Conservation (phyloP, 2,113 vertebrate species). For the Anarhynchus alexandrinus region DNA sequence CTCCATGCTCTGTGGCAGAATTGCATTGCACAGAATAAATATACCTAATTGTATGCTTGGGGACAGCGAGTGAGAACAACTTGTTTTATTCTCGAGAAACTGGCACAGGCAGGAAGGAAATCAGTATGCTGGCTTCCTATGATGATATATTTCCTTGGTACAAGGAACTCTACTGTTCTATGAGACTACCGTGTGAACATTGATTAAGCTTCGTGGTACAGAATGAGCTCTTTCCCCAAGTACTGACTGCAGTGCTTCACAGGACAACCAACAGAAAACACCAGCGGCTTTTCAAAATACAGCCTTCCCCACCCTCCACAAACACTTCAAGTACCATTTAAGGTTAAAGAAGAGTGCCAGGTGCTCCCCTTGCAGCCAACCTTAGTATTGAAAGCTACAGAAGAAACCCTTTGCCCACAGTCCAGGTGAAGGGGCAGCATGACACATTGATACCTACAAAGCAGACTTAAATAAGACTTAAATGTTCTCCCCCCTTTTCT, state of each 20-base stretch:
- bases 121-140: background rate
- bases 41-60: background rate
- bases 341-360: background rate
- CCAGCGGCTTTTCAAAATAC: background rate
- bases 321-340: background rate
- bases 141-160: background rate
- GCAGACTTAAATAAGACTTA: background rate
- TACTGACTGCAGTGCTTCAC: background rate
- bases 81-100: conserved; percentile 8
- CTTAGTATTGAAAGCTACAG: background rate
- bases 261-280: background rate
- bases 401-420: no score
- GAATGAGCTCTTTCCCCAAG: background rate
- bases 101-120: background rate
- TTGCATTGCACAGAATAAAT: background rate
- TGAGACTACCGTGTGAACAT: background rate
- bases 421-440: background rate
- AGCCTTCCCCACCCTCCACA: background rate
- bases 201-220: background rate
- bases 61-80: background rate
- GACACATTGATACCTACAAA: background rate
- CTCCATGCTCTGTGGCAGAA: background rate
- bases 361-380: background rate
- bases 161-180: background rate
- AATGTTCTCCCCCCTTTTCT: background rate